These are phyloP conservation scores for Galendromus occidentalis DNA, from an alignment of 1,140 invertebrate genomes.

Conservation along the genomic window DNA sequence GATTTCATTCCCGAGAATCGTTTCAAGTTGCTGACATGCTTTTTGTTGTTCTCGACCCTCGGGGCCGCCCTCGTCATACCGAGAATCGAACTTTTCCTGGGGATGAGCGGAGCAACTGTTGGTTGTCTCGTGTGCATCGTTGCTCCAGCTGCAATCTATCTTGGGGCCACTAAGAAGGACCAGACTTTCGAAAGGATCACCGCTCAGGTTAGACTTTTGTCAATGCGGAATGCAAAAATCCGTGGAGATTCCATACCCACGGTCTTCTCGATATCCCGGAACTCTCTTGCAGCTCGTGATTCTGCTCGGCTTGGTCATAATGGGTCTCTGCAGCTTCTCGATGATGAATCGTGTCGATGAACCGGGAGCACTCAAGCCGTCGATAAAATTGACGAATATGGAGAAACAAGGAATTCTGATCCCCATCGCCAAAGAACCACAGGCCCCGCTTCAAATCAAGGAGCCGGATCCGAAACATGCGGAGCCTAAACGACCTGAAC, in stretches of 20 bases:
- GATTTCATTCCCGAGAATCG: conserved; percentile 21
- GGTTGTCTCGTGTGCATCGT: conserved; percentile 82
- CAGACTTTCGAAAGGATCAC: conserved; percentile 27
- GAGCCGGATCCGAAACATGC: background rate
- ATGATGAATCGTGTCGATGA: background rate
- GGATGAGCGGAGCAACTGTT: conserved; percentile 76
- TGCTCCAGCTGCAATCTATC: conserved; percentile 52
- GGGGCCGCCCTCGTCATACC: conserved; percentile 42
- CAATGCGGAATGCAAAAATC: no score
- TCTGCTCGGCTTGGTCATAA: background rate
- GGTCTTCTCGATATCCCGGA: no score
- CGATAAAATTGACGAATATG: background rate
- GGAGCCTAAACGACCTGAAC: background rate
- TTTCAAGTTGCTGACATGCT: conserved; percentile 20
- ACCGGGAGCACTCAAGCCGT: background rate
- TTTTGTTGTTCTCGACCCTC: conserved; percentile 21
- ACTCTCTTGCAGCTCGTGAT: background rate
- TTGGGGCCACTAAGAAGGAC: conserved; percentile 30
- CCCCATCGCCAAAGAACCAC: no score
- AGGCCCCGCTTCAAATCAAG: background rate
- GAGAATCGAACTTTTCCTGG: conserved; percentile 76
- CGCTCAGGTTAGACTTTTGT: conserved; percentile 27
- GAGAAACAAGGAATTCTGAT: background rate
- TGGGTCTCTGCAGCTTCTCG: background rate
- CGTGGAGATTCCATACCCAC: no score